These are phyloP conservation scores for Hemicrepidius hirtus DNA, from an alignment of 2,888 invertebrate species.

Conservation along the genomic window DNA sequence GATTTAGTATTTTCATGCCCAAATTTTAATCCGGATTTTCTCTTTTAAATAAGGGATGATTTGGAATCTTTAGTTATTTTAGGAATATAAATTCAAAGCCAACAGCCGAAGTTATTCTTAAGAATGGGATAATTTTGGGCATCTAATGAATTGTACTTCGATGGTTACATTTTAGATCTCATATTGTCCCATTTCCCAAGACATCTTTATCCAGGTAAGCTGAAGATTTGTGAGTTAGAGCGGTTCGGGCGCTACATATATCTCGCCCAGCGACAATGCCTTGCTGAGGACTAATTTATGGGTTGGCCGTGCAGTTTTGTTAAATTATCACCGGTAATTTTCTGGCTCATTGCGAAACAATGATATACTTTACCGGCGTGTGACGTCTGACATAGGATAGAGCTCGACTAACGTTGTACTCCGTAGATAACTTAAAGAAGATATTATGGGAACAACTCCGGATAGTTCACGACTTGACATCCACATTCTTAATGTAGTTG, in stretches of 20 bases:
- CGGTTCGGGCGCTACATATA: conserved; percentile 45
- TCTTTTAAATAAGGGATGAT: too few species aligned
- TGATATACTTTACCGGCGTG: conserved; percentile 57
- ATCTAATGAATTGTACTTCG: conserved; percentile 30
- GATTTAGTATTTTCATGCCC: too few species aligned
- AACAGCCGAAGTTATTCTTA: too few species aligned
- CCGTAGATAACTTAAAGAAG: conserved; percentile 47
- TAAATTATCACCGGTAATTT: conserved; percentile 59
- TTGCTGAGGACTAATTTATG: conserved; percentile 55
- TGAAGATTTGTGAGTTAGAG: conserved; percentile 52
- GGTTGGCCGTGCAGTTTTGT: conserved; percentile 55
- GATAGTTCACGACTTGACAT: conserved; percentile 17
- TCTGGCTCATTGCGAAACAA: conserved; percentile 59
- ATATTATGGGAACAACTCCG: conserved; percentile 44
- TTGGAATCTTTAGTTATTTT: too few species aligned
- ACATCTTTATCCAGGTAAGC: conserved; percentile 55
- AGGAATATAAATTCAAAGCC: too few species aligned
- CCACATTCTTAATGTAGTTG: conserved; percentile 17
- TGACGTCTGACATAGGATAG: conserved; percentile 57
- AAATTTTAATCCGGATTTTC: too few species aligned
- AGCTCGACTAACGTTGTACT: conserved; percentile 46
- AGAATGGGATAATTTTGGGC: too few species aligned
- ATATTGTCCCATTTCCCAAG: conserved; percentile 54
- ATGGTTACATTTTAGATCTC: conserved; percentile 36
- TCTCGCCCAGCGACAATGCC: conserved; percentile 42